These are phyloP conservation scores for Megaceryle alcyon DNA, from an alignment of 2,797 vertebrate species.

Conservation along the genomic window DNA sequence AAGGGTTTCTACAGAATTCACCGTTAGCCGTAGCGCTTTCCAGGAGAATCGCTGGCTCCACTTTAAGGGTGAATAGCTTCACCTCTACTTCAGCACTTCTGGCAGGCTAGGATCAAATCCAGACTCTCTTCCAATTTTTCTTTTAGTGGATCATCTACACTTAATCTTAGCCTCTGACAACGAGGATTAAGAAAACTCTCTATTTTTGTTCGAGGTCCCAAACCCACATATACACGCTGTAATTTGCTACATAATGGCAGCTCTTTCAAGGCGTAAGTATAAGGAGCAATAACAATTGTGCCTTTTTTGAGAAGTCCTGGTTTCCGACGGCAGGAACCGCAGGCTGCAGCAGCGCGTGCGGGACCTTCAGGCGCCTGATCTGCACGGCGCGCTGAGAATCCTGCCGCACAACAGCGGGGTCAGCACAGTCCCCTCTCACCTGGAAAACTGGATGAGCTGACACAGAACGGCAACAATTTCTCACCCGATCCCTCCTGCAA, in stretches of 20 bases:
- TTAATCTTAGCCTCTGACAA: slow-evolving; percentile 38
- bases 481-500: neutral
- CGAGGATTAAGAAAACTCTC: slow-evolving; percentile 56
- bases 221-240: slow-evolving; percentile 23
- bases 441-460: neutral
- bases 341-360: fast-evolving
- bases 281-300: neutral
- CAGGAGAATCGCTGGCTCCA: slow-evolving; percentile 60
- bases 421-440: neutral
- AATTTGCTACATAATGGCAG: slow-evolving; percentile 56
- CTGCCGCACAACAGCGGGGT: neutral
- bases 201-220: slow-evolving; percentile 34
- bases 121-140: slow-evolving; percentile 9
- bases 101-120: slow-evolving; percentile 49
- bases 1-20: slow-evolving; percentile 32
- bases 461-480: neutral
- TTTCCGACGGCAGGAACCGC: neutral
- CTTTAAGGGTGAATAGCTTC: slow-evolving; percentile 11
- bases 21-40: slow-evolving; percentile 46
- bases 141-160: slow-evolving; percentile 18
- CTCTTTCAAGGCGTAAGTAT: neutral
- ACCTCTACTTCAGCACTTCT: slow-evolving; percentile 42
- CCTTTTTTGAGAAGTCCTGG: neutral
- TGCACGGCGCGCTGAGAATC: neutral
- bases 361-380: neutral